Base-by-base conservation (phyloP, 2,797 vertebrate species). In the Lagorchestes hirsutus region DNA sequence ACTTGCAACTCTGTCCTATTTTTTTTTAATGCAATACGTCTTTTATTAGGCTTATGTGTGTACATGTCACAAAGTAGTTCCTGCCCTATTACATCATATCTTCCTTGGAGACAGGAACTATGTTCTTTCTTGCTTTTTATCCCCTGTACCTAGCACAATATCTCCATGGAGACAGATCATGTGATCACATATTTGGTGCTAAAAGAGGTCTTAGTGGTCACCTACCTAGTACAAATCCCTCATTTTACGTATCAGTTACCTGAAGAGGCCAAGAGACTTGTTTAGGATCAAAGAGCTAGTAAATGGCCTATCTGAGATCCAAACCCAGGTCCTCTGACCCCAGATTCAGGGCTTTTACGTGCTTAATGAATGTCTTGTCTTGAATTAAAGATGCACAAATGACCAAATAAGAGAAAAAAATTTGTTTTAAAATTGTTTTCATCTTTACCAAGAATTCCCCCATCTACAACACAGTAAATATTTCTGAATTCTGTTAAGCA, bases 371-470 rank as follows among this genome's bases (percentile, higher is more conserved):
- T 6, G 11, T 94, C 91, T 31, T 31, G 0, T 50, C 74, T 22
- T 67, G 67, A 92, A 46, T 93, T 52, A 91, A 56, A 29, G 52
- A 59, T 54, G 52, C 28, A 55, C n/a, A 91, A 93, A 62, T 56
- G 67, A 97, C 22, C 3, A 56, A 58, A 92, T 52, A 46, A 55
- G 34, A 55, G 28, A 29, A 82, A 22, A 13, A 62, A 55, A 56
- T 13, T 10, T n/a, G 12, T n/a, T 92, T 95, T 92, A 54, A 90
- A 90, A 92, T 67, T 13, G 57, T 27, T 52, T 91, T 54, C 56
- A 90, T 52, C 54, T 67, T 95, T 55, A 12, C 56, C 34, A 9
- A 58, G 90, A 74, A 50, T 94, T 56, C 16, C 94, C 40, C 6
- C 22, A 74, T 93, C 54, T 57, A 52, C 92, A 29, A 93, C 90